These are phyloP conservation scores for Eurytemora carolleeae DNA, from an alignment of 1,140 invertebrate species.

Conservation along the genomic window DNA sequence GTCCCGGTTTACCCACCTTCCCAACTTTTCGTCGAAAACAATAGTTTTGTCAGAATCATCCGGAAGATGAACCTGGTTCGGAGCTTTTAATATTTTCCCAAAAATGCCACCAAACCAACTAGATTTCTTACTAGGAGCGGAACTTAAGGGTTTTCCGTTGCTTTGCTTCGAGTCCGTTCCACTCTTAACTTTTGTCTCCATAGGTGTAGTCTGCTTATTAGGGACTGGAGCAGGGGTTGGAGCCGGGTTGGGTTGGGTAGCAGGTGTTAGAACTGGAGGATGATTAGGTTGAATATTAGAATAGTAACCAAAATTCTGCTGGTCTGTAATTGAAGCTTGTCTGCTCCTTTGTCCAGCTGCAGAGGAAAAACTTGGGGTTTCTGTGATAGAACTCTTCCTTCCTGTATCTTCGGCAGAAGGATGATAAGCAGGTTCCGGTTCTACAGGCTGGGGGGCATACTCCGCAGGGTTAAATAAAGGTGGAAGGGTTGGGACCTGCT, in stretches of 20 bases:
- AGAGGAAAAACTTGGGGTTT: no score
- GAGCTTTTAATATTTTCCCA: slow-evolving; percentile 2
- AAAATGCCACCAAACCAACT: neutral
- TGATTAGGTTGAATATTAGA: no score
- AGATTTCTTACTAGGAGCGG: neutral
- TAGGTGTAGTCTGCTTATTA: neutral
- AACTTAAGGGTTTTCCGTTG: neutral
- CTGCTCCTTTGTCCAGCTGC: no score
- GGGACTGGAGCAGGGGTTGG: neutral
- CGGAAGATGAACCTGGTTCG: slow-evolving; percentile 14
- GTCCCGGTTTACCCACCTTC: slow-evolving; percentile 7
- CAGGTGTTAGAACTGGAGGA: neutral
- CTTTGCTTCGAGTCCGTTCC: neutral
- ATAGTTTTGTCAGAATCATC: slow-evolving; percentile 9
- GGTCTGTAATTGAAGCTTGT: no score
- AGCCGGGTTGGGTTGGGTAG: neutral
- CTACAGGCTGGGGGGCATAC: no score
- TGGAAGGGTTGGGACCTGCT: no score
- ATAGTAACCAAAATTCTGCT: no score
- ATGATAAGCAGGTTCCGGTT: no score
- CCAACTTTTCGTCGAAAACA: slow-evolving; percentile 4
- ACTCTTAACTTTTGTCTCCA: neutral
- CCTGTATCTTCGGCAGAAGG: no score
- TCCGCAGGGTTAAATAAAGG: no score
- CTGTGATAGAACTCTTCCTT: no score